phyloP scores from a whole-genome alignment of 2,797 vertebrate species.

The Malacoraja senta region DNA sequence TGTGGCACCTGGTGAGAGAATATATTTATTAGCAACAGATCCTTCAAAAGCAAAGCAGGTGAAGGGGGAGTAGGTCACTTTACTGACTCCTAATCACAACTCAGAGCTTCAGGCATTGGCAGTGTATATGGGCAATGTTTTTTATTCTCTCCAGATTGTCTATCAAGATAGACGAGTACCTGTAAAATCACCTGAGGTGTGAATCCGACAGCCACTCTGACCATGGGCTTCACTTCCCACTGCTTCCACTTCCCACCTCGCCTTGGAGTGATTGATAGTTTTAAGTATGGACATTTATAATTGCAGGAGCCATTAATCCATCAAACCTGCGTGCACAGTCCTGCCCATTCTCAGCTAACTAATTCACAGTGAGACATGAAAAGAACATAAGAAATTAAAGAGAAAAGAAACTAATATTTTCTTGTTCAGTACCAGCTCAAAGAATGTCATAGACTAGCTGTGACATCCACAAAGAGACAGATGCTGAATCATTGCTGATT shows the following conservation, averaged over 20 bases:
- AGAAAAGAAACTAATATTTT: background rate
- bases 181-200: background rate
- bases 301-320: background rate
- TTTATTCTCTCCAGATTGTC: background rate
- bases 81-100: too few species aligned
- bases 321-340: background rate
- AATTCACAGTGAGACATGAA: background rate
- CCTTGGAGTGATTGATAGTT: background rate
- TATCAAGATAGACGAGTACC: background rate
- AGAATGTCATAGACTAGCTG: background rate
- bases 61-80: background rate
- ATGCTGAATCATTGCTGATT: too few species aligned
- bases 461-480: background rate
- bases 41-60: background rate
- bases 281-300: background rate
- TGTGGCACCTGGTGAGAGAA: background rate
- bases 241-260: background rate
- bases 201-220: background rate
- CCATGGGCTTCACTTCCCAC: background rate
- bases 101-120: background rate
- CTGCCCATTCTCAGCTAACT: background rate
- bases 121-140: background rate
- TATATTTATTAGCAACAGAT: background rate
- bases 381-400: background rate
- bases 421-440: background rate